Evolutionary conservation across 2,113 vertebrate genomes (phyloP).

Genomic region (Amblyopsis rosae): DNA sequence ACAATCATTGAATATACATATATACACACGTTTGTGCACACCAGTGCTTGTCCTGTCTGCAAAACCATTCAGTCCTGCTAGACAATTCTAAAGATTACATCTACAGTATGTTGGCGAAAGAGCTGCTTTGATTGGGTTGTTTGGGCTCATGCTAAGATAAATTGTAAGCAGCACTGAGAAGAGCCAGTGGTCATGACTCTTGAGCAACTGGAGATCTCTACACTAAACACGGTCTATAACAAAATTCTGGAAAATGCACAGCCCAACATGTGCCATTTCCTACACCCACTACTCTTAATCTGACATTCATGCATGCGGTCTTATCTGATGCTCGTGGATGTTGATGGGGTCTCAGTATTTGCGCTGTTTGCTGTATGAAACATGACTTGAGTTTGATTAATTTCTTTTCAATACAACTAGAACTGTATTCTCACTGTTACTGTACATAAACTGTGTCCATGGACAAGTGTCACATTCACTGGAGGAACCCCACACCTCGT

Average conservation of each 20-base stretch:
- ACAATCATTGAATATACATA: neutral
- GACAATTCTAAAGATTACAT: neutral
- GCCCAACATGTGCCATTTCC: neutral
- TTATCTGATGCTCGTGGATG: neutral
- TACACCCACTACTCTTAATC: neutral
- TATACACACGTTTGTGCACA: neutral
- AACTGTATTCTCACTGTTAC: neutral
- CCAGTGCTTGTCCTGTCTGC: neutral
- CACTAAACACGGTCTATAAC: neutral
- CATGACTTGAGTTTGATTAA: neutral
- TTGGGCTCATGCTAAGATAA: neutral
- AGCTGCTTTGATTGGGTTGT: neutral
- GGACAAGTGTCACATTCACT: neutral
- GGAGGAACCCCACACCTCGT: neutral
- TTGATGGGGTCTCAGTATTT: neutral
- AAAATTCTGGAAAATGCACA: neutral
- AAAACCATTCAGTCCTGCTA: neutral
- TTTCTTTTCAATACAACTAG: neutral
- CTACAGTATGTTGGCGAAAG: neutral
- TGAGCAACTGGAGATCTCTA: neutral
- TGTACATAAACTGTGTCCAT: neutral
- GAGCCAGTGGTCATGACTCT: neutral
- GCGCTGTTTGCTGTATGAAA: neutral
- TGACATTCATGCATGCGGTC: neutral
- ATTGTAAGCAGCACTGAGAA: neutral